phyloP scores from a whole-genome alignment of 2,888 invertebrate species.

The Neria commutata region DNA sequence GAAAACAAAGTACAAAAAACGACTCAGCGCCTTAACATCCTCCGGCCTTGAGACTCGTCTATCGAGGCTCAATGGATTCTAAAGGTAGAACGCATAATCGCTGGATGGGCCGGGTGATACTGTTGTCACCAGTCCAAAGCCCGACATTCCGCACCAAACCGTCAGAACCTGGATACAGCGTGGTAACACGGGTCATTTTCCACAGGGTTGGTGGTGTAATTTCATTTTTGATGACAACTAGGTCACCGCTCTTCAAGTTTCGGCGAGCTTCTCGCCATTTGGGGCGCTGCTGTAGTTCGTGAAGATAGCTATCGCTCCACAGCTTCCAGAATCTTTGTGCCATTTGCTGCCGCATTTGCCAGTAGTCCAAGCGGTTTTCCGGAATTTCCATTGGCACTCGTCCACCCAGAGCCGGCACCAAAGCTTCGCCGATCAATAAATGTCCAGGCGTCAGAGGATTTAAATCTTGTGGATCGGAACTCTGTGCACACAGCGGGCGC shows the following conservation, averaged over 20 bases:
- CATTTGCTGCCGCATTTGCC: conserved; percentile 17
- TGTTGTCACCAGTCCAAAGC: conserved; percentile 9
- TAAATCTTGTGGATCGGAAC: conserved; percentile 8
- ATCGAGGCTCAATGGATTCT: conserved; percentile 14
- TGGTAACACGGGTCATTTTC: conserved; percentile 12
- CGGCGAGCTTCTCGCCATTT: conserved; percentile 23
- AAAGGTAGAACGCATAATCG: conserved; percentile 6
- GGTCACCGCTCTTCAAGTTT: conserved; percentile 22
- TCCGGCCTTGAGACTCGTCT: conserved; percentile 14
- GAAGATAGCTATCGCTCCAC: conserved; percentile 26
- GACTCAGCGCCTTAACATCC: conserved; percentile 15
- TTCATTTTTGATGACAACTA: conserved; percentile 14
- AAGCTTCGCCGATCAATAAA: not conserved
- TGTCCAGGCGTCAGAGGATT: conserved; percentile 5
- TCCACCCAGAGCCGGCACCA: conserved; percentile 16
- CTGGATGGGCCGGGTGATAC: conserved; percentile 5
- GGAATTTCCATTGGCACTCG: conserved; percentile 13
- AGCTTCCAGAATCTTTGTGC: conserved; percentile 25
- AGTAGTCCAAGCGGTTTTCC: conserved; percentile 13
- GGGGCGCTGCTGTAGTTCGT: conserved; percentile 24
- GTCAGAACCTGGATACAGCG: conserved; percentile 1
- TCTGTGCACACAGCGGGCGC: conserved; percentile 12
- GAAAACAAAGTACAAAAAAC: too few relatives aligned
- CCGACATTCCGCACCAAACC: conserved; percentile 13
- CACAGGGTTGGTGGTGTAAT: conserved; percentile 11